These are phyloP conservation scores for Dromaius novaehollandiae DNA, from an alignment of 2,113 vertebrate species.

Conservation along the genomic window DNA sequence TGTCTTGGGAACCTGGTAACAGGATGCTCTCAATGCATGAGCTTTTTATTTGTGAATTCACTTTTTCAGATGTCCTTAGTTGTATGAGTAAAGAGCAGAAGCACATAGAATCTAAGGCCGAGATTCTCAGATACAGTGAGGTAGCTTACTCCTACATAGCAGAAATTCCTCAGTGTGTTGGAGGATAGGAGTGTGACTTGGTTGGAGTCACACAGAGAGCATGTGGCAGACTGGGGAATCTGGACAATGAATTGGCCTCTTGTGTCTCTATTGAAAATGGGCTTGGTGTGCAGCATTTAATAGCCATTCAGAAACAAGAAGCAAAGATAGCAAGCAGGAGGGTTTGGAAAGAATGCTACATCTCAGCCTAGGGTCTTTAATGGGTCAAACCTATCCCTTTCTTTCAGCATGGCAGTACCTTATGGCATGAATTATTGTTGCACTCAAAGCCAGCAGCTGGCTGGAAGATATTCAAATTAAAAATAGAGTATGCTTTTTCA, in stretches of 20 bases:
- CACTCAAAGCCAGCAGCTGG: background rate
- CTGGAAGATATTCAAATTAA: background rate
- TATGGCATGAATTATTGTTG: background rate
- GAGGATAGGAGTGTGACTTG: background rate
- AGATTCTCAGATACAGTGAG: background rate
- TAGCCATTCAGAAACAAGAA: background rate
- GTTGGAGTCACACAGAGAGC: slow-evolving; percentile 9
- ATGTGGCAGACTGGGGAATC: background rate
- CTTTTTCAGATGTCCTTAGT: background rate
- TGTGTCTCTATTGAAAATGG: background rate
- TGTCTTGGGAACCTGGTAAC: background rate
- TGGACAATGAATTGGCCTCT: background rate
- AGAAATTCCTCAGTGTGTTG: slow-evolving; percentile 44
- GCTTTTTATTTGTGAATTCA: background rate
- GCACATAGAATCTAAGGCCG: background rate
- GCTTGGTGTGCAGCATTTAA: background rate
- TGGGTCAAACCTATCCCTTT: background rate
- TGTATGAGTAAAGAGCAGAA: background rate
- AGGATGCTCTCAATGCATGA: background rate
- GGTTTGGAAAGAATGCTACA: background rate
- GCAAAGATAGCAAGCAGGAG: rapidly evolving
- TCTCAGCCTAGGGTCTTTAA: background rate
- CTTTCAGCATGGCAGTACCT: background rate
- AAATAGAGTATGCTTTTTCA: background rate
- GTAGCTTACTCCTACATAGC: background rate